A percentile compares a stretch with the other conserved stretches of the same genome.
Evolutionary conservation across 2,888 invertebrate genomes (phyloP).

Genomic region (Coelogynopora nodosa): DNA sequence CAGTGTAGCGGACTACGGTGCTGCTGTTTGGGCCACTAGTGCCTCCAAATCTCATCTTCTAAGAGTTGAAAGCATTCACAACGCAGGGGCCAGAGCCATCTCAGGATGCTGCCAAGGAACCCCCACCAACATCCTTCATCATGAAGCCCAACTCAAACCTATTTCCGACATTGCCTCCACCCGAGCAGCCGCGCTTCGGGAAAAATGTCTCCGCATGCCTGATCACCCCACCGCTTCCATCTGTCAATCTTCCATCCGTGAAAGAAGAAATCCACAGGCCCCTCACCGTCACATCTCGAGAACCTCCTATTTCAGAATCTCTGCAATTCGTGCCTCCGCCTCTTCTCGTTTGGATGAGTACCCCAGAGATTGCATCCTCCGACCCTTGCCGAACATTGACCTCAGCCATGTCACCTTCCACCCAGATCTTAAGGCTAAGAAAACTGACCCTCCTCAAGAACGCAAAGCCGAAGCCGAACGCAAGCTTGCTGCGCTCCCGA

Average conservation of each 20-base stretch:
- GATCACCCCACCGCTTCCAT: neutral
- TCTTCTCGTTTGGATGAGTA: too few species aligned
- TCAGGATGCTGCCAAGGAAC: neutral
- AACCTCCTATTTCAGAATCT: neutral
- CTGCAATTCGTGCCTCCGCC: neutral
- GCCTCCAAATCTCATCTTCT: neutral
- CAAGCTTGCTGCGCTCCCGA: too few species aligned
- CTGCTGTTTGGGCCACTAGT: neutral
- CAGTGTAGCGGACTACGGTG: neutral
- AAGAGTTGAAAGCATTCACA: neutral
- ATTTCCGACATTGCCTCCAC: neutral
- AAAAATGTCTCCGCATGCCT: neutral
- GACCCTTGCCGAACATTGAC: too few species aligned
- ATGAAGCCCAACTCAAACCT: neutral
- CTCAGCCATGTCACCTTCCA: too few species aligned
- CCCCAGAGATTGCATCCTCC: too few species aligned
- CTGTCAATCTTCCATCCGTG: neutral
- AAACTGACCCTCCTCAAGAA: too few species aligned
- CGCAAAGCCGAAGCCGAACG: too few species aligned
- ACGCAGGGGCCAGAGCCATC: neutral
- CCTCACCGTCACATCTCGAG: neutral
- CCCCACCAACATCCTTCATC: neutral
- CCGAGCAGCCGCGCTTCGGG: neutral
- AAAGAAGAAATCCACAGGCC: neutral
- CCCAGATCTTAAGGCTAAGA: too few species aligned